These are phyloP conservation scores for Heliconius aoede DNA, from an alignment of 2,888 invertebrate species.

Conservation along the genomic window DNA sequence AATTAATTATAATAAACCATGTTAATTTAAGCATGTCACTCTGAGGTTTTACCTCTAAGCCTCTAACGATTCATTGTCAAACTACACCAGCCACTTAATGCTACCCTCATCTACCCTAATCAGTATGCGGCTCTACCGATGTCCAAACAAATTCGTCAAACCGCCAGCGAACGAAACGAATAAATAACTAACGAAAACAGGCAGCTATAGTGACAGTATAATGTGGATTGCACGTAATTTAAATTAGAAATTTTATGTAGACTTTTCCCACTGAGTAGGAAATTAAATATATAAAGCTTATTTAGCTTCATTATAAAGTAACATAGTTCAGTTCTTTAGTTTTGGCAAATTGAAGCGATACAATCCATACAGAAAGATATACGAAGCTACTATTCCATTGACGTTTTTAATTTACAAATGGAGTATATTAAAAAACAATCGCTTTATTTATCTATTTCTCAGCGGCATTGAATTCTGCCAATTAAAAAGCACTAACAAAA, in stretches of 20 bases:
- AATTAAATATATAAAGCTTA: background rate
- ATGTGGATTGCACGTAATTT: background rate
- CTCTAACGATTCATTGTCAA: conserved; percentile 7
- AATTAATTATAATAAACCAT: background rate
- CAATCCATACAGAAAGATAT: too few relatives aligned
- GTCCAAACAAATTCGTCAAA: conserved; percentile 41
- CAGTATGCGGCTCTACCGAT: conserved; percentile 43
- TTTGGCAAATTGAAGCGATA: too few relatives aligned
- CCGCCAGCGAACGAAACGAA: conserved; percentile 35
- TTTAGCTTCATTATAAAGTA: background rate
- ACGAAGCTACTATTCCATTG: too few relatives aligned
- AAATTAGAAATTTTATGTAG: background rate
- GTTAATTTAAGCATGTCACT: conserved; percentile 12
- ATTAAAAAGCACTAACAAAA: too few relatives aligned
- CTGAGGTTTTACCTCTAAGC: conserved; percentile 2
- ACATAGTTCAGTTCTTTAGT: too few relatives aligned
- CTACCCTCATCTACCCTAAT: conserved; percentile 44
- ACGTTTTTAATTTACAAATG: too few relatives aligned
- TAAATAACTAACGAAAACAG: conserved; percentile 42
- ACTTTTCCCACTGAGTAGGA: background rate
- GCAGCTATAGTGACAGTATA: conserved; percentile 24
- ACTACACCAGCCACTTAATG: conserved; percentile 29
- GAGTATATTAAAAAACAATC: too few relatives aligned
- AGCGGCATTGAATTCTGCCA: too few relatives aligned
- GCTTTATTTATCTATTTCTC: too few relatives aligned